Conservation (phyloP, 1,140 invertebrate species). For the Nephila pilipes region DNA sequence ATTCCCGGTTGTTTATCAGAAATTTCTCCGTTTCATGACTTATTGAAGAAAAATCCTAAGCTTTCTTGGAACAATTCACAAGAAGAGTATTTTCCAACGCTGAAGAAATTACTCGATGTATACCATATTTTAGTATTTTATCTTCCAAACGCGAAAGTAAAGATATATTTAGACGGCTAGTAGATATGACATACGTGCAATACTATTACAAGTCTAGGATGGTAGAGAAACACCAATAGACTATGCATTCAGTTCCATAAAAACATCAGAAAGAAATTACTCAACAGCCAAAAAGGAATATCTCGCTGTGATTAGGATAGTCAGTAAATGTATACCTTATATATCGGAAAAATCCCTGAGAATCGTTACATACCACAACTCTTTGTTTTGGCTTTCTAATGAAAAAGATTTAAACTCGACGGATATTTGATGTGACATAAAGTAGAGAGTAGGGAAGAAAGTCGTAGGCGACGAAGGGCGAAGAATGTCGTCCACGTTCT, state of each 20-base stretch:
- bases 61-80: slow-evolving; percentile 44
- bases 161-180: slow-evolving; percentile 82
- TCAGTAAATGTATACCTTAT: background rate
- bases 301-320: background rate
- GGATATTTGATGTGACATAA: too few relatives aligned
- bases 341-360: background rate
- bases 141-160: slow-evolving; percentile 70
- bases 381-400: slow-evolving; percentile 79
- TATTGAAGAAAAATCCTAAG: slow-evolving; percentile 36
- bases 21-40: slow-evolving; percentile 18
- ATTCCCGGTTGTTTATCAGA: slow-evolving; percentile 30
- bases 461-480: too few relatives aligned
- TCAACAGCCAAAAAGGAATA: slow-evolving; percentile 80
- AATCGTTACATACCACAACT: slow-evolving; percentile 26
- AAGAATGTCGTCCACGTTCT: too few relatives aligned
- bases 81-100: slow-evolving; percentile 30
- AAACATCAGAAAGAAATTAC: slow-evolving; percentile 78
- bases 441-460: too few relatives aligned
- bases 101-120: slow-evolving; percentile 37
- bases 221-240: slow-evolving; percentile 78
- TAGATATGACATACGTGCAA: slow-evolving; percentile 80
- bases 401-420: too few relatives aligned
- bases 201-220: slow-evolving; percentile 80
- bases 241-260: slow-evolving; percentile 72
- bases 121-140: background rate